These are phyloP conservation scores for Tuta absoluta DNA, from an alignment of 2,888 invertebrate species.

Conservation along the genomic window DNA sequence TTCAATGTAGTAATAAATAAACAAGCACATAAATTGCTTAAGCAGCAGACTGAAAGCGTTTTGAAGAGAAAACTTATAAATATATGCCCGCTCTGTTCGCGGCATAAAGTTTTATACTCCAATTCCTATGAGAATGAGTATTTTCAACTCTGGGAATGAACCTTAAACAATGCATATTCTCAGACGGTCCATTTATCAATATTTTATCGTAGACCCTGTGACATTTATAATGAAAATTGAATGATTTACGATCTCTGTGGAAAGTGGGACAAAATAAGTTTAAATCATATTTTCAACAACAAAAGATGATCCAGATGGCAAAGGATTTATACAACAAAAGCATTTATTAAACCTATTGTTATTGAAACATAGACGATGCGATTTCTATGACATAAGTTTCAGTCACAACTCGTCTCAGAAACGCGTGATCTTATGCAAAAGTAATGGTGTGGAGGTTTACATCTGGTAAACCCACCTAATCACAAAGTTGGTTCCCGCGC, in stretches of 20 bases:
- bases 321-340: too few relatives aligned
- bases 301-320: neutral
- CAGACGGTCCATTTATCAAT: conserved; percentile 33
- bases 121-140: conserved; percentile 22
- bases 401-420: too few relatives aligned
- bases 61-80: conserved; percentile 21
- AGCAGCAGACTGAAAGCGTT: conserved; percentile 21
- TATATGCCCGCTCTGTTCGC: conserved; percentile 19
- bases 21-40: conserved; percentile 25
- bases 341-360: too few relatives aligned
- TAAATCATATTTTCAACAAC: neutral
- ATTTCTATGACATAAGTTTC: too few relatives aligned
- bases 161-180: conserved; percentile 30
- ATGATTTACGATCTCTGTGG: conserved; percentile 34
- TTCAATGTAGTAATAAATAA: conserved; percentile 20
- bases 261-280: conserved; percentile 24
- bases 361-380: too few relatives aligned
- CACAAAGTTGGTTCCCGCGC: conserved; percentile 43
- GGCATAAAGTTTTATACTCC: conserved; percentile 15
- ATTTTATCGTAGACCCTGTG: conserved; percentile 32
- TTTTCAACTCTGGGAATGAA: conserved; percentile 28
- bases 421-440: too few relatives aligned
- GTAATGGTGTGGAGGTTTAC: conserved; percentile 9
- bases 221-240: conserved; percentile 34
- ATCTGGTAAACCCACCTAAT: conserved; percentile 39